Base-by-base conservation (phyloP, 2,113 vertebrate genomes). In the Myocastor coypus region DNA sequence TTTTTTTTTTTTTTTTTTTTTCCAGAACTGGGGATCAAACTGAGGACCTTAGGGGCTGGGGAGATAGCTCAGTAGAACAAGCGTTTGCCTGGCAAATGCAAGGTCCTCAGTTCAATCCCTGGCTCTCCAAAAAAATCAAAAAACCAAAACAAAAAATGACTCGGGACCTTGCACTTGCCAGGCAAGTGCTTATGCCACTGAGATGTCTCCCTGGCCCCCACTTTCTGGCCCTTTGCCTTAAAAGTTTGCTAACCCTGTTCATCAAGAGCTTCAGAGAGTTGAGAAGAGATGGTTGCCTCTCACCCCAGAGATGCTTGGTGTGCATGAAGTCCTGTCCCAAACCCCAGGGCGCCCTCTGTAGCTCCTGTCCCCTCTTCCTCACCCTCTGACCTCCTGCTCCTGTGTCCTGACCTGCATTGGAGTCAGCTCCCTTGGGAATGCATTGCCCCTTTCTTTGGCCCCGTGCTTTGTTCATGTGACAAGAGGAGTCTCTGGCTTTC, bases 291-390 rank as follows among this genome's bases (percentile, higher is more conserved):
- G 40, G 71, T 19, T 30, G 81, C 1, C 52, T 61, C 34, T 86
- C 7, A 40, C 64, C 63, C 37, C 37, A 46, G 73, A 68, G 30
- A 88, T 59, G 52, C 24, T 0, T 42, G 10, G 17, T 16, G 14
- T 2, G 57, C 69, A 71, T 7, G 7, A 71, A n/a, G n/a, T 20
- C 37, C 66, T 24, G 1, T 63, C 3, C 4, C 0, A 1, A 80
- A n/a, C 61, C 71, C 68, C 6, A 24, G 20, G 61, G 68, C 0
- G 0, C 28, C 59, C 55, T 46, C 28, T 4, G 75, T 20, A 6
- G 68, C 85, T 16, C 55, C 69, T 30, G 8, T 19, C 7, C 40
- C 20, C 42, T 66, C 42, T 19, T 85, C 20, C 1, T 20, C 2
- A 4, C 34, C 1, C 52, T n/a, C 32, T 63, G 34, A 83, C 88